Base-by-base conservation (phyloP, 2,888 invertebrate genomes). In the Acronicta leporina region DNA sequence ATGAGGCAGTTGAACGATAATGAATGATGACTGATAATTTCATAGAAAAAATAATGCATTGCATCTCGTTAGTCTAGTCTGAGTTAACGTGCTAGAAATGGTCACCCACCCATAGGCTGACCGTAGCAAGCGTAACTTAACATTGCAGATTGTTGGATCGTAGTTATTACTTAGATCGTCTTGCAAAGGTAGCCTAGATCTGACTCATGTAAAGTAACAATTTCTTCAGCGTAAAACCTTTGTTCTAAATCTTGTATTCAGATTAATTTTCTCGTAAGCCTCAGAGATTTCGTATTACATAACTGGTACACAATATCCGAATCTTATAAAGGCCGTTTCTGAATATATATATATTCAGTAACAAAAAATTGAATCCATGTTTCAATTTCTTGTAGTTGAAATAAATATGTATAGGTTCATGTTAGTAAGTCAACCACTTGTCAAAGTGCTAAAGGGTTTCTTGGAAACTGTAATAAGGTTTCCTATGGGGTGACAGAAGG, bases 221-320 rank as follows among this genome's bases (percentile, higher is more conserved):
- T 16, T 16, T 42, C 16, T 8, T 10, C 10, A 42, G 38, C 13
- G n/a, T 20, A 4, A n/a, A 16, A 42, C 42, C 4, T 42, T 42
- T 15, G 42, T 42, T 42, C 15, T 15, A 11, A 42, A 15, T 41
- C 41, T 42, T 42, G 16, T 41, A 16, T 42, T 16, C 16, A 42
- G 11, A 42, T 42, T 42, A 42, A 42, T 16, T 16, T 42, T 41
- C 16, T 42, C 16, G 42, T 16, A 42, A 42, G 42, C 42, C 16
- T 42, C 16, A 15, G 16, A 42, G 16, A 15, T 42, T 42, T 16
- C 15, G 9, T 16, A 42, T 10, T 0, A 42, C 10, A 15, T 42
- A 16, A 16, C 42, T 16, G 42, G 42, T 42, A 42, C 14, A 42
- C 9, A 42, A 42, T 42, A 42, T 9, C 9, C 42, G 16, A 42